Conservation (phyloP, 2,113 vertebrate genomes). For the Origma solitaria region DNA sequence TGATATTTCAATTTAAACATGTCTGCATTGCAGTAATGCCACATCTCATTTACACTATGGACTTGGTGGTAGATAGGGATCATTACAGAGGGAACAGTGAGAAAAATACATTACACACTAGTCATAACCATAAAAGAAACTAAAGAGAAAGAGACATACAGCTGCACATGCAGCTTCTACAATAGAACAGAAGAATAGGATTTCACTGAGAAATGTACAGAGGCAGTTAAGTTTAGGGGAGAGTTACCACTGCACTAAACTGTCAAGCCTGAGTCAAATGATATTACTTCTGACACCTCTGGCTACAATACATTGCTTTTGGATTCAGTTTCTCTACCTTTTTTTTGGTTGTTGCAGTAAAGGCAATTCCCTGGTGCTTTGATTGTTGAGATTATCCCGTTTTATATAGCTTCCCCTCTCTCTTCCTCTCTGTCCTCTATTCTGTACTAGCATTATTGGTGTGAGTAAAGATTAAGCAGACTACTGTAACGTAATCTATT, state of each 20-base stretch:
- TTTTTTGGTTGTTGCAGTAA: not conserved
- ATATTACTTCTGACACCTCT: not conserved
- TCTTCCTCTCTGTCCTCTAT: not conserved
- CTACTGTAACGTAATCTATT: not conserved
- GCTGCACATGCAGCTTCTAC: not conserved
- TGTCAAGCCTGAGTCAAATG: not conserved
- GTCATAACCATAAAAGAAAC: slow-evolving; percentile 51
- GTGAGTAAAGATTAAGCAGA: not conserved
- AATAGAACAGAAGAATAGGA: slow-evolving; percentile 33
- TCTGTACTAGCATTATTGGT: not conserved
- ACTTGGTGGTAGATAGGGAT: slow-evolving; percentile 51
- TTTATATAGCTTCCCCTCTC: not conserved
- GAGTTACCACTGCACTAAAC: not conserved
- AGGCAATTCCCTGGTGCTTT: slow-evolving; percentile 11
- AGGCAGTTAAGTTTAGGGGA: slow-evolving; percentile 34
- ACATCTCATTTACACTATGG: slow-evolving; percentile 36
- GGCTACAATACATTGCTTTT: not conserved
- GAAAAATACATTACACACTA: slow-evolving; percentile 41
- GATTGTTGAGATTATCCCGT: not conserved
- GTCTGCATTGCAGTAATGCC: slow-evolving; percentile 15
- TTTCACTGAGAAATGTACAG: slow-evolving; percentile 16
- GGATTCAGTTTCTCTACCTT: slow-evolving; percentile 8
- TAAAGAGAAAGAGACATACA: not conserved
- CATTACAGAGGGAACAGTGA: slow-evolving; percentile 9
- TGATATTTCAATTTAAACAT: slow-evolving; percentile 60